Percentiles rank a stretch among this genome's conserved stretches.
These are phyloP conservation scores for Mesochorus sp. DNA, from an alignment of 2,888 invertebrate species.

Conservation along the genomic window DNA sequence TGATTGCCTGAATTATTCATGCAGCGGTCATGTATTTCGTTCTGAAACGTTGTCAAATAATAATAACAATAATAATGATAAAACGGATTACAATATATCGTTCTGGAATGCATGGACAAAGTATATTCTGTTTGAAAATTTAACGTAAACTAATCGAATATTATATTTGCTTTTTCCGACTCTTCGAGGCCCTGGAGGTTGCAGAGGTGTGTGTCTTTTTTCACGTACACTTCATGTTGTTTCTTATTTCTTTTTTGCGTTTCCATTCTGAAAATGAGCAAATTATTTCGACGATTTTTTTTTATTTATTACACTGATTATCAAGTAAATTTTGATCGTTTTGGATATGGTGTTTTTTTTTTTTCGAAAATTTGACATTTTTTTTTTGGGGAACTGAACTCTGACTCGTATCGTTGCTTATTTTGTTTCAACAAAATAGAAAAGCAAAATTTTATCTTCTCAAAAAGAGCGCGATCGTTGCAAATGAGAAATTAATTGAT, in stretches of 20 bases:
- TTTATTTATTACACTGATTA: no score
- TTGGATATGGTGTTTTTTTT: no score
- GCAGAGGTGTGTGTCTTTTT: constrained; percentile 83
- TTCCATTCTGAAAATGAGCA: constrained; percentile 1
- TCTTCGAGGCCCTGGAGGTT: constrained; percentile 83
- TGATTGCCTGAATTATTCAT: not conserved
- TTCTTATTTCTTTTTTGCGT: constrained; percentile 33
- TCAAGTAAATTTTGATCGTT: no score
- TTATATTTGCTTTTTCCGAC: constrained; percentile 80
- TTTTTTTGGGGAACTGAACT: no score
- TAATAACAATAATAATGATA: not conserved
- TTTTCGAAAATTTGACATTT: no score
- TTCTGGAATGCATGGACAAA: constrained; percentile 16
- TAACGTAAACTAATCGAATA: constrained; percentile 68
- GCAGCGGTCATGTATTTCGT: not conserved
- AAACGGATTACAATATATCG: not conserved
- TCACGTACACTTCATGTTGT: constrained; percentile 62
- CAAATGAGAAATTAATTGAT: no score
- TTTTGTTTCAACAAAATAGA: no score
- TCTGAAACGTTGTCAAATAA: not conserved
- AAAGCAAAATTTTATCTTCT: no score
- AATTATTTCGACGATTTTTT: not conserved
- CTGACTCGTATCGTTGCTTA: no score
- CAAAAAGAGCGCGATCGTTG: no score
- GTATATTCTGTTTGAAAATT: constrained; percentile 27